phyloP scores from a whole-genome alignment of 2,113 vertebrate species.

The Plecturocebus donacophilus region DNA sequence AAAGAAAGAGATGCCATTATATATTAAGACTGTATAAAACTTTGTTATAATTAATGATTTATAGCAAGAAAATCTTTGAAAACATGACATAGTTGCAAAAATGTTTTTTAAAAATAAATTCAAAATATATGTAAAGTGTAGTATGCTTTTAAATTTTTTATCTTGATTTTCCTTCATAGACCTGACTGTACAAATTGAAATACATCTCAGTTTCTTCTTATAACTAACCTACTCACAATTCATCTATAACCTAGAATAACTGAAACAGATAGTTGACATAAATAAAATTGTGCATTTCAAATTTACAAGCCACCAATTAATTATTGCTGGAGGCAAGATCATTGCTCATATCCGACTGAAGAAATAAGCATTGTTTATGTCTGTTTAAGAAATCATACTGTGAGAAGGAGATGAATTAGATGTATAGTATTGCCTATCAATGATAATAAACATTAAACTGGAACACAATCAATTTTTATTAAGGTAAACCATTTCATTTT shows the following conservation, averaged over 20 bases:
- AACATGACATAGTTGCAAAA: neutral
- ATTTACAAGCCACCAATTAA: slow-evolving; percentile 77
- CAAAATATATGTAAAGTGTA: neutral
- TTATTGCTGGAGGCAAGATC: slow-evolving; percentile 73
- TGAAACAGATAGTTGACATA: slow-evolving; percentile 66
- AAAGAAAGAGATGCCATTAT: neutral
- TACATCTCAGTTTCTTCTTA: slow-evolving; percentile 51
- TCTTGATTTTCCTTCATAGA: neutral
- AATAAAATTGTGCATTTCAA: slow-evolving; percentile 67
- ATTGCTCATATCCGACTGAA: slow-evolving; percentile 72
- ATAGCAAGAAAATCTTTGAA: neutral
- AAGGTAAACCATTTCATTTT: slow-evolving; percentile 55
- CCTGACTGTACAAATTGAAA: slow-evolving; percentile 29
- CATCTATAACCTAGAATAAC: slow-evolving; percentile 55
- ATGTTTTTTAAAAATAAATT: neutral
- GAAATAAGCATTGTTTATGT: slow-evolving; percentile 65
- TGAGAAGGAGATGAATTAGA: slow-evolving; percentile 55
- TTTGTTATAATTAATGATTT: neutral
- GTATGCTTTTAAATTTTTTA: slow-evolving; percentile 14
- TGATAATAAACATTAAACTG: slow-evolving; percentile 30
- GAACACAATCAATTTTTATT: slow-evolving; percentile 48
- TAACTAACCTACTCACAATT: slow-evolving; percentile 57
- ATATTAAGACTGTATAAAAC: neutral
- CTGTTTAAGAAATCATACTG: slow-evolving; percentile 61
- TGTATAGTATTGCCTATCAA: slow-evolving; percentile 11